phyloP scores from a whole-genome alignment of 2,888 invertebrate species.

The Lasioglossum zephyrum region DNA sequence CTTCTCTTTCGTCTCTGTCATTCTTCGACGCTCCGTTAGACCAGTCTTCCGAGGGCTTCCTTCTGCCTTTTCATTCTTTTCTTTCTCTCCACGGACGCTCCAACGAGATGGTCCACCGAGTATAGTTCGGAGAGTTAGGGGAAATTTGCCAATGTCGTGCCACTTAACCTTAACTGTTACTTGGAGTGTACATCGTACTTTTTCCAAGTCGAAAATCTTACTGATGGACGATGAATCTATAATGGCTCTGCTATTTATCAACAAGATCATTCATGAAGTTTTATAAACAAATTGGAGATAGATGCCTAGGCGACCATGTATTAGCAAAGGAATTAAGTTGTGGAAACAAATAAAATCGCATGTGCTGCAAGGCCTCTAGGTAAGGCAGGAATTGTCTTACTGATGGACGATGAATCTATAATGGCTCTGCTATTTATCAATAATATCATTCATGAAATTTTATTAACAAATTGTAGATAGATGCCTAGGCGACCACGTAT shows the following conservation, averaged over 20 bases:
- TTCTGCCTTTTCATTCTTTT: not conserved
- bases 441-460: not conserved
- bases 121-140: not conserved
- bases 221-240: not conserved
- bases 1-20: not conserved
- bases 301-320: no score
- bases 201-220: not conserved
- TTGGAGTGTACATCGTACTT: no score
- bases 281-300: no score
- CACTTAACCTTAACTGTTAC: not conserved
- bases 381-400: not conserved
- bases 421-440: not conserved
- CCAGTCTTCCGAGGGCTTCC: constrained; percentile 10
- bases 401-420: not conserved
- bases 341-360: not conserved
- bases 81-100: not conserved
- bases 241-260: no score
- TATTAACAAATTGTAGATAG: no score
- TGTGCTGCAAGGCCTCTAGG: not conserved
- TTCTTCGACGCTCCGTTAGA: constrained; percentile 26
- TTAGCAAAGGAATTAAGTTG: no score
- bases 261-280: not conserved
- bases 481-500: no score
- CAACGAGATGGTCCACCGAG: not conserved
- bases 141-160: not conserved